These are phyloP conservation scores for Malurus splendens DNA, from an alignment of 2,797 vertebrate species.

Conservation along the genomic window DNA sequence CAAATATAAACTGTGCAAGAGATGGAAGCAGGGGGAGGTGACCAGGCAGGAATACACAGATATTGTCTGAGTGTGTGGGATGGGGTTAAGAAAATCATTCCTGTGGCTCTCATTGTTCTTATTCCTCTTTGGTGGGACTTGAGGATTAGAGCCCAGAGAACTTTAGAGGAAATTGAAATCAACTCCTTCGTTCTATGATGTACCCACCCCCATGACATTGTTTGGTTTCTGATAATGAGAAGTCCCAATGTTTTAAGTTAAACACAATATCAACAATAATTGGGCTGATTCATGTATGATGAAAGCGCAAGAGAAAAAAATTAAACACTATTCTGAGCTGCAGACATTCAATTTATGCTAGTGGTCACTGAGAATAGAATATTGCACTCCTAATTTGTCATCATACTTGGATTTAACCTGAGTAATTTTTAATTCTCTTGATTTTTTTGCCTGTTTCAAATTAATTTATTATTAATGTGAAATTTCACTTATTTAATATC, in stretches of 20 bases:
- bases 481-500: neutral
- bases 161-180: neutral
- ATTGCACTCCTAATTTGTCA: neutral
- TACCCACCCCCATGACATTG: accelerated
- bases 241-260: neutral
- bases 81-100: neutral
- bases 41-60: neutral
- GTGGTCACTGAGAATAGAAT: neutral
- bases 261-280: accelerated
- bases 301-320: neutral
- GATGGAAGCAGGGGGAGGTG: neutral
- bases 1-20: too few species aligned
- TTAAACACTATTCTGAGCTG: neutral
- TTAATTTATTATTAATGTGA: neutral
- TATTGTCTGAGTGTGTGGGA: accelerated
- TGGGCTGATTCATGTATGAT: neutral
- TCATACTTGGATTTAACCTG: neutral
- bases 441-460: neutral
- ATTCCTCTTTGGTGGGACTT: neutral
- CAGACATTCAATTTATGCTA: neutral
- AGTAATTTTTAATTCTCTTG: neutral
- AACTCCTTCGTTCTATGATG: neutral
- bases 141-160: neutral
- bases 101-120: neutral
- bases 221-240: neutral